Percentiles rank a stretch among this genome's conserved stretches.
Evolutionary conservation across 2,888 invertebrate species (phyloP).

Genomic region (Carabus problematicus): DNA sequence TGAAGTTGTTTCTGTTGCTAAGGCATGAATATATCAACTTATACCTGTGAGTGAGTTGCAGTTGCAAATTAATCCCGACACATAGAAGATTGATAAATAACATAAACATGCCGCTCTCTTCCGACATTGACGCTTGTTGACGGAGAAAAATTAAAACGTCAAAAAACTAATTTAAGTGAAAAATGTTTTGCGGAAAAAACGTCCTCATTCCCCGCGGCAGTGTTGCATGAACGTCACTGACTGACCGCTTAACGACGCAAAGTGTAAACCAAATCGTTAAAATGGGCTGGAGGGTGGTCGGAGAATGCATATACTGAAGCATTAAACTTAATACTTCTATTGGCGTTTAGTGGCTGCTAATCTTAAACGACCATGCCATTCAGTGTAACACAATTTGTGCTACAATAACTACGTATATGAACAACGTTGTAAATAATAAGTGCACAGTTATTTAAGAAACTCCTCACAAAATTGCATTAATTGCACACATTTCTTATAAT

Average conservation of each 20-base stretch:
- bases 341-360: not conserved
- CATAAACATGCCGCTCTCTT: slow-evolving; percentile 3
- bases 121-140: slow-evolving; percentile 29
- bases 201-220: not conserved
- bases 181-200: slow-evolving; percentile 19
- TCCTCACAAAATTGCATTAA: no score
- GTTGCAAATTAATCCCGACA: slow-evolving; percentile 24
- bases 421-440: no score
- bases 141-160: slow-evolving; percentile 38
- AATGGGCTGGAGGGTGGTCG: no score
- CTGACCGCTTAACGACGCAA: slow-evolving; percentile 18
- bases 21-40: no score
- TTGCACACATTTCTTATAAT: no score
- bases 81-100: slow-evolving; percentile 36
- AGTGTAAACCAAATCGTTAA: slow-evolving; percentile 25
- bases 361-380: not conserved
- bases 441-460: no score
- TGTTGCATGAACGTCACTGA: slow-evolving; percentile 5
- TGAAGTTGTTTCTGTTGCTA: no score
- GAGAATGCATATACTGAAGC: no score
- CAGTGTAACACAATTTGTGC: no score
- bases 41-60: not conserved
- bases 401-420: no score
- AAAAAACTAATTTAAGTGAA: slow-evolving; percentile 34
- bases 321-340: slow-evolving; percentile 30